Evolutionary conservation across 2,888 invertebrate genomes (phyloP).

Genomic region (Eupithecia vulgata): DNA sequence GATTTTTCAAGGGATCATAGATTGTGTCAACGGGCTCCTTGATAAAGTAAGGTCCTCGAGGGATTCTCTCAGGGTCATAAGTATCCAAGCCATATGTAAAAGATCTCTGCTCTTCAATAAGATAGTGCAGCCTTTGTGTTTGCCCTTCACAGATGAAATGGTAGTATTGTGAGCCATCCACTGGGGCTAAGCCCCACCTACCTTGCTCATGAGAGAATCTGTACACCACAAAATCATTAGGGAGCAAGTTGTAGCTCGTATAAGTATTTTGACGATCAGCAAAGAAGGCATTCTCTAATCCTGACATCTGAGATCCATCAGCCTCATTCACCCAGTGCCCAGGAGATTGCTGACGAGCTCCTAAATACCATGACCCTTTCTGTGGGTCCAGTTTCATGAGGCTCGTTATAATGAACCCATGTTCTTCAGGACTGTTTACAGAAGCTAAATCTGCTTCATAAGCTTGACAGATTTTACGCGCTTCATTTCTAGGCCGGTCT

Average conservation of each 20-base stretch:
- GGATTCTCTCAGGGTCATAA: constrained; percentile 90
- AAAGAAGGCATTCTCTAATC: constrained; percentile 92
- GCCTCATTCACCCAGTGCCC: constrained; percentile 92
- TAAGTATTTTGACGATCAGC: constrained; percentile 80
- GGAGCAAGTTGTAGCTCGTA: constrained; percentile 79
- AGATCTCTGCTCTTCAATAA: constrained; percentile 89
- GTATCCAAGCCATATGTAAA: constrained; percentile 94
- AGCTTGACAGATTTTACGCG: constrained; percentile 92
- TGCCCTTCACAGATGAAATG: constrained; percentile 96
- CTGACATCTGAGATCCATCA: constrained; percentile 90
- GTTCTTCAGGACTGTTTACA: constrained; percentile 92
- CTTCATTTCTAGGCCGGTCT: constrained; percentile 90
- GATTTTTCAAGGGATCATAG: constrained; percentile 91
- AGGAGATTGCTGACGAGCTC: constrained; percentile 89
- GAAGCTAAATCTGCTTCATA: constrained; percentile 92
- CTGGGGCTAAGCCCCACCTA: constrained; percentile 93
- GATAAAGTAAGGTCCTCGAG: constrained; percentile 94
- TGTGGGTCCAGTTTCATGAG: constrained; percentile 93
- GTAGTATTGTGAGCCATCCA: constrained; percentile 89
- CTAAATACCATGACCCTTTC: constrained; percentile 94
- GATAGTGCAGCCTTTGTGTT: constrained; percentile 87
- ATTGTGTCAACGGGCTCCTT: constrained; percentile 92
- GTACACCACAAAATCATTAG: constrained; percentile 91
- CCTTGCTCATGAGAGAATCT: constrained; percentile 88
- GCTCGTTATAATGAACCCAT: constrained; percentile 92